These are phyloP conservation scores for Papio anubis DNA, from an alignment of 2,113 vertebrate genomes.

Conservation along the genomic window DNA sequence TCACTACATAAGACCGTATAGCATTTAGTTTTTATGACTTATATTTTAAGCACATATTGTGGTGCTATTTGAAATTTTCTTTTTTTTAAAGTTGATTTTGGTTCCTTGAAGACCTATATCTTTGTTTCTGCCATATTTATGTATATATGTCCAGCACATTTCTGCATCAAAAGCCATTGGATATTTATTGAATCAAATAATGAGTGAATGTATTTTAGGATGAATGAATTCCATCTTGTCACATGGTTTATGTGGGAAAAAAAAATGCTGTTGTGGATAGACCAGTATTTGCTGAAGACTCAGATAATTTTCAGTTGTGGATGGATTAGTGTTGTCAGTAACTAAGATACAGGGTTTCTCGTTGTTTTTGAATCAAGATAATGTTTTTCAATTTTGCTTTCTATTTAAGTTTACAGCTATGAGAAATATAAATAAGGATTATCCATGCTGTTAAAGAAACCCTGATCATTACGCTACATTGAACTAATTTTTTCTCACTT, in stretches of 20 bases:
- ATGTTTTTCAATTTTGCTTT: constrained; percentile 65
- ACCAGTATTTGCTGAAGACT: constrained; percentile 19
- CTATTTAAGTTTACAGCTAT: constrained; percentile 60
- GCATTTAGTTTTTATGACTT: background rate
- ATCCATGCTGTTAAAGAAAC: constrained; percentile 61
- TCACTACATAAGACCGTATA: background rate
- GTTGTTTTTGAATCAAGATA: constrained; percentile 19
- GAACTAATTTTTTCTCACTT: constrained; percentile 74
- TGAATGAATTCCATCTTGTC: constrained; percentile 15
- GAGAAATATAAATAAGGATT: constrained; percentile 51
- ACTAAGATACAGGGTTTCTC: constrained; percentile 40
- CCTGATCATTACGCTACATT: constrained; percentile 37
- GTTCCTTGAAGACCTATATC: background rate
- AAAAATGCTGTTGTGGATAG: constrained; percentile 17
- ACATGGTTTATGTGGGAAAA: background rate
- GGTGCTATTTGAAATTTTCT: background rate
- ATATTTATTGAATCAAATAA: background rate
- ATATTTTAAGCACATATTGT: background rate
- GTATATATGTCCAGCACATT: background rate
- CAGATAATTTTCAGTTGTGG: constrained; percentile 62
- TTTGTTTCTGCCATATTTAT: background rate
- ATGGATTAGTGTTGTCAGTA: constrained; percentile 49
- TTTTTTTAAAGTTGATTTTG: background rate
- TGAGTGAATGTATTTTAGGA: background rate
- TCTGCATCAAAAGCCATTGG: background rate